These are phyloP conservation scores for Nannoperca australis DNA, from an alignment of 2,797 vertebrate species.

Conservation along the genomic window DNA sequence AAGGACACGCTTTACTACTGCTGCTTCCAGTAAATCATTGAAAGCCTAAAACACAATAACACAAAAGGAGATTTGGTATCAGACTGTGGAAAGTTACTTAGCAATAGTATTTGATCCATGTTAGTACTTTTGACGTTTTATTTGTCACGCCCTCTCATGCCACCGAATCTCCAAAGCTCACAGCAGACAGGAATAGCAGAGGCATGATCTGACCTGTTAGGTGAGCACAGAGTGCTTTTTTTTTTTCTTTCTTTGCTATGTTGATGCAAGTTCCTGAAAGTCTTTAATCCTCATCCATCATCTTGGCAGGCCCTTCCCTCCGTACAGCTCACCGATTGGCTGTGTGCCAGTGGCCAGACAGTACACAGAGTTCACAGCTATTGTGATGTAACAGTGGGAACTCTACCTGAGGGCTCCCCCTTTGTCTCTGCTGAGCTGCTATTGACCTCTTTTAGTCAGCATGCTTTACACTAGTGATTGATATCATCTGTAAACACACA, in stretches of 20 bases:
- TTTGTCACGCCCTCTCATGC: background rate
- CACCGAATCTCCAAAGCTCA: constrained; percentile 15
- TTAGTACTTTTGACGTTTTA: background rate
- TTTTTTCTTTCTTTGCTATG: constrained; percentile 8
- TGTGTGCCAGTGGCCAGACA: constrained; percentile 72
- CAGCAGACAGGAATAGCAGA: constrained; percentile 30
- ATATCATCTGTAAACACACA: constrained; percentile 63
- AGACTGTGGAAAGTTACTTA: background rate
- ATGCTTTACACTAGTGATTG: constrained; percentile 63
- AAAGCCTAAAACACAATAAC: constrained; percentile 1
- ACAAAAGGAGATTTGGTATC: background rate
- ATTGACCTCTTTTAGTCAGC: constrained; percentile 68
- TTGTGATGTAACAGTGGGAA: constrained; percentile 77
- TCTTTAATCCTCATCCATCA: constrained; percentile 78
- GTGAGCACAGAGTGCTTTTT: constrained; percentile 21
- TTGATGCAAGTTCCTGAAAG: constrained; percentile 51
- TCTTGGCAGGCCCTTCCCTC: constrained; percentile 65
- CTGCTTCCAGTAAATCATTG: constrained; percentile 21
- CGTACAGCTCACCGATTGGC: constrained; percentile 74
- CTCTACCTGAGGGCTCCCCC: constrained; percentile 68
- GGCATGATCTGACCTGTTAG: constrained; percentile 62
- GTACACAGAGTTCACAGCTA: constrained; percentile 54
- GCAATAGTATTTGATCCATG: background rate
- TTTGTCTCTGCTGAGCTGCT: constrained; percentile 65
- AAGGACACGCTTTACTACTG: background rate